Evolutionary conservation across 2,113 vertebrate species (phyloP).

Genomic region (Poicephalus meyeri): DNA sequence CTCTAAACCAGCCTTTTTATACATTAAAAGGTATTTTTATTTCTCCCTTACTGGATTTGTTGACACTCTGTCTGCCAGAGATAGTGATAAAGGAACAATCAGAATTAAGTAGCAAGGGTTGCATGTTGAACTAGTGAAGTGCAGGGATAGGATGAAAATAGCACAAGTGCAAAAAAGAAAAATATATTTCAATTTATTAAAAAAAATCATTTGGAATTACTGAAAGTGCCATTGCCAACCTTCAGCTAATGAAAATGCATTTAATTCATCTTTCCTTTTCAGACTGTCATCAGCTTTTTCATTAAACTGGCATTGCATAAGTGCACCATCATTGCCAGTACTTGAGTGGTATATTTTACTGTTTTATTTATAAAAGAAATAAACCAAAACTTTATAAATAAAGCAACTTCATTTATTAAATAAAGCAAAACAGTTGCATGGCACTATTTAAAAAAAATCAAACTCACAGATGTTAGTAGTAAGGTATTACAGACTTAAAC

Average conservation of each 20-base stretch:
- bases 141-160: background rate
- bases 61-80: background rate
- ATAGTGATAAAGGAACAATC: background rate
- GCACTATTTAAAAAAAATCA: background rate
- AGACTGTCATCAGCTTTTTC: background rate
- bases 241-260: background rate
- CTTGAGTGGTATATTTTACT: background rate
- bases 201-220: background rate
- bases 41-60: background rate
- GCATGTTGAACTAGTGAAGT: background rate
- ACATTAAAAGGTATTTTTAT: background rate
- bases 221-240: background rate
- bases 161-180: background rate
- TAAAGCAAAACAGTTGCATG: background rate
- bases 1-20: background rate
- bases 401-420: background rate
- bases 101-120: background rate
- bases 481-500: background rate
- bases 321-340: background rate
- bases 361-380: background rate
- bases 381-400: background rate
- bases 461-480: background rate
- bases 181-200: background rate
- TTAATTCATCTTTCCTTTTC: background rate
- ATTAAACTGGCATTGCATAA: background rate